Conservation (phyloP, 2,888 invertebrate species). For the Peribatodes rhomboidaria region DNA sequence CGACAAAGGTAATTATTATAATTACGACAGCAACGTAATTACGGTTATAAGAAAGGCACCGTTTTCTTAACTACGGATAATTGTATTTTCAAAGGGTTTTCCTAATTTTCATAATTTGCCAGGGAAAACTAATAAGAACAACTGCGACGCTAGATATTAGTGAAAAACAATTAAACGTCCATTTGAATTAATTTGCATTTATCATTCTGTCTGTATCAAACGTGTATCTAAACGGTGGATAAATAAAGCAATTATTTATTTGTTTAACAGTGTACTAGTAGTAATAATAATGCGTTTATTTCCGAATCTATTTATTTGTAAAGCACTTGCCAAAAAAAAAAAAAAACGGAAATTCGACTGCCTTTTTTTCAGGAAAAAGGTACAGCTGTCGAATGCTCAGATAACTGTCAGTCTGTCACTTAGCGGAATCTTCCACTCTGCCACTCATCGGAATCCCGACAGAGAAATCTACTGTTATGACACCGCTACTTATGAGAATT, state of each 20-base stretch:
- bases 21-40: slow-evolving; percentile 79
- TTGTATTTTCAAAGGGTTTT: slow-evolving; percentile 78
- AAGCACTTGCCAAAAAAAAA: neutral
- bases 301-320: neutral
- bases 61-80: slow-evolving; percentile 73
- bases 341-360: neutral
- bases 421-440: slow-evolving; percentile 24
- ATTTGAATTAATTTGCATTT: neutral
- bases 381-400: slow-evolving; percentile 5
- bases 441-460: slow-evolving; percentile 15
- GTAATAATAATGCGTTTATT: no score
- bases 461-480: slow-evolving; percentile 7
- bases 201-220: neutral
- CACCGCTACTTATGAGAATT: slow-evolving; percentile 11
- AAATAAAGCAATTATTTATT: neutral
- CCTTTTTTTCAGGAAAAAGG: slow-evolving; percentile 1
- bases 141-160: neutral
- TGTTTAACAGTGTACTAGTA: neutral
- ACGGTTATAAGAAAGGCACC: slow-evolving; percentile 72
- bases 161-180: neutral
- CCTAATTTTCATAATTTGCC: slow-evolving; percentile 68
- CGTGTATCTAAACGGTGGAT: no score
- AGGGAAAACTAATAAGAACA: slow-evolving; percentile 50
- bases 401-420: slow-evolving; percentile 29
- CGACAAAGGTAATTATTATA: slow-evolving; percentile 81